Percentiles rank a stretch among this genome's conserved stretches.
Conservation (phyloP, 2,888 invertebrate genomes). For the Metellina segmentata region DNA sequence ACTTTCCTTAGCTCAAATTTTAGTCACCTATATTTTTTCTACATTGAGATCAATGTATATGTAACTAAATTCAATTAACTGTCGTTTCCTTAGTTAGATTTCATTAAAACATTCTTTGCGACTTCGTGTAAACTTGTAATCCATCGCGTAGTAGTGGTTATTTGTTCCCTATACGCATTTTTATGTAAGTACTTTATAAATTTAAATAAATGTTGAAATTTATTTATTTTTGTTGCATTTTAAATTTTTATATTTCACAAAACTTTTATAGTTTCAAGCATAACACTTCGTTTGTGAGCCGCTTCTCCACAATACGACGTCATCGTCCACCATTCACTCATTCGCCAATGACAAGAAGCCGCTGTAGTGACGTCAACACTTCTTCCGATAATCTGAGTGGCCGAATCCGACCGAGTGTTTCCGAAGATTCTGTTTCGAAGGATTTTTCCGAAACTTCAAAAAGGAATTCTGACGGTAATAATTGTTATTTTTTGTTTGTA, state of each 20-base stretch:
- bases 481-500: background rate
- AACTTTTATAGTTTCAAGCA: slow-evolving; percentile 89
- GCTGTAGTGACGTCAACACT: slow-evolving; percentile 78
- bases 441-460: slow-evolving; percentile 86
- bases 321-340: slow-evolving; percentile 80
- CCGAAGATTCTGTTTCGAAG: slow-evolving; percentile 89
- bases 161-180: no score
- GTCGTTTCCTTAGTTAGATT: no score
- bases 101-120: no score
- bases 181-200: no score
- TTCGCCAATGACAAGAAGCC: slow-evolving; percentile 85
- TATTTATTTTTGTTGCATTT: background rate
- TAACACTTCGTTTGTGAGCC: slow-evolving; percentile 95
- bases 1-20: no score
- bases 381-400: slow-evolving; percentile 79
- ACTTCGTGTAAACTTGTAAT: no score
- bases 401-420: slow-evolving; percentile 85
- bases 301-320: slow-evolving; percentile 92
- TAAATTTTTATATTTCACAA: background rate
- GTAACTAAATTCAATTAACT: no score
- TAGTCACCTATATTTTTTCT: no score
- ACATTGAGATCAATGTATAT: no score
- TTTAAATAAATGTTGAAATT: background rate
- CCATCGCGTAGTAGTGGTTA: no score
- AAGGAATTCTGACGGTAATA: slow-evolving; percentile 91